A percentile compares a stretch with the other conserved stretches of the same genome.
Evolutionary conservation across 1,140 invertebrate species (phyloP).

Genomic region (Trissolcus basalis): DNA sequence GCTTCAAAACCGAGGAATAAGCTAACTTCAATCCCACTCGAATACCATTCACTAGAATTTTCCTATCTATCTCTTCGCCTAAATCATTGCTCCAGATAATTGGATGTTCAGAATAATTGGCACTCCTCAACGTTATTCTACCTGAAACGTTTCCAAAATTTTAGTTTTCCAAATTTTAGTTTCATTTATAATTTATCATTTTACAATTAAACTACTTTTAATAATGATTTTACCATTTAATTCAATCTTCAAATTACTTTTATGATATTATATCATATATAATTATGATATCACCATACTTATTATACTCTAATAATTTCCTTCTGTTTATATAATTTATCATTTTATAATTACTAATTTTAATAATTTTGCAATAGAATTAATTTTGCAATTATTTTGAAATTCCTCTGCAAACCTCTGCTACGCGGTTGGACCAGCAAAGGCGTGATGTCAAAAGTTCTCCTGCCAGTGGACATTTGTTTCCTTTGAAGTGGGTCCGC

Average conservation of each 20-base stretch:
- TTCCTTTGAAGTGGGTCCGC: constrained; percentile 56
- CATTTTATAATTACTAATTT: too few relatives aligned
- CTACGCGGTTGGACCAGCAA: constrained; percentile 85
- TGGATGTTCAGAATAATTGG: constrained; percentile 77
- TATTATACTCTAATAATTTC: too few relatives aligned
- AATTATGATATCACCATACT: too few relatives aligned
- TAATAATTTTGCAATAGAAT: too few relatives aligned
- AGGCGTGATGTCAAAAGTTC: constrained; percentile 77
- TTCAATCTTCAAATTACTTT: too few relatives aligned
- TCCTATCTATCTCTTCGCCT: constrained; percentile 67
- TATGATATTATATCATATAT: too few relatives aligned
- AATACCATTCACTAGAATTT: constrained; percentile 72
- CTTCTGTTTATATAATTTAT: too few relatives aligned
- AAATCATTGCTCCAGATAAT: constrained; percentile 80
- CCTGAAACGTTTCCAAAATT: constrained; percentile 74
- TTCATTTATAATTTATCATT: not conserved
- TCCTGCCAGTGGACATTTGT: constrained; percentile 2
- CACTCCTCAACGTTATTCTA: constrained; percentile 68
- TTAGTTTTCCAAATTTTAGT: not conserved
- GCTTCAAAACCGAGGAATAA: constrained; percentile 59
- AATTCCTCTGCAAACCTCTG: too few relatives aligned
- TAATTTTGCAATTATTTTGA: too few relatives aligned
- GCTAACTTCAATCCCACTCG: constrained; percentile 60
- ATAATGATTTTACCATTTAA: too few relatives aligned
- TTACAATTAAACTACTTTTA: too few relatives aligned